Evolutionary conservation across 1,140 invertebrate species (phyloP), one percentile per base, ranked within the genome.

Genomic region (Drosophila ficusphila): DNA sequence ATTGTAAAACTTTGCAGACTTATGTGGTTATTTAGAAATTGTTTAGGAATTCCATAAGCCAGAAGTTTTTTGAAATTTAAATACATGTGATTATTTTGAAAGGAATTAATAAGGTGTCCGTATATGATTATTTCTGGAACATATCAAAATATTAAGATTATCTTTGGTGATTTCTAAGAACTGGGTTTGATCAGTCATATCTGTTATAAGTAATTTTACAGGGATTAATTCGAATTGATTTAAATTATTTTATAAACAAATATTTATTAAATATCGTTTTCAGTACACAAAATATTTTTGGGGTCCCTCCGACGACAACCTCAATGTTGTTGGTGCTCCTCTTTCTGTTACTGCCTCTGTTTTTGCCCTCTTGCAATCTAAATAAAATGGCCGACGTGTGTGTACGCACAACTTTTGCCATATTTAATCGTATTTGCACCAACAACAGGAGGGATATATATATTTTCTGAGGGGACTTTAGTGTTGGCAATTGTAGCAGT

Each of bases 331-430:
- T 47, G 48, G 23, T 68, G 47, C 56, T 34, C 34, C 34, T 68
- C 39, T 49, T 76, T 41, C 70, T 46, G 51, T 72, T 77, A 36
- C 33, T 78, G 79, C 41, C 69, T 79, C 60, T 57, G 81, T 74
- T 39, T 67, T 49, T 29, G 60, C 38, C 46, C 64, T 67, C 36
- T 53, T 41, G 82, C 82, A 86, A 86, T 86, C 82, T 82, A 88
- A 86, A 88, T 82, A 88, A 86, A 88, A 88, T 82, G 77, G 56
- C 61, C 83, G 62, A 78, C 81, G 81, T 82, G 82, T 86, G 77
- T 88, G 62, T 76, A 86, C 82, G 82, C 82, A 88, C 82, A 86
- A 86, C 82, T 86, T 86, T 86, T 86, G 74, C 82, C 77, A 86
- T 86, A 86, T 86, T 86, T 86, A 86, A 86, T 86, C 82, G 82